These are phyloP conservation scores for Novumbra hubbsi DNA, from an alignment of 2,797 vertebrate species.

Conservation along the genomic window DNA sequence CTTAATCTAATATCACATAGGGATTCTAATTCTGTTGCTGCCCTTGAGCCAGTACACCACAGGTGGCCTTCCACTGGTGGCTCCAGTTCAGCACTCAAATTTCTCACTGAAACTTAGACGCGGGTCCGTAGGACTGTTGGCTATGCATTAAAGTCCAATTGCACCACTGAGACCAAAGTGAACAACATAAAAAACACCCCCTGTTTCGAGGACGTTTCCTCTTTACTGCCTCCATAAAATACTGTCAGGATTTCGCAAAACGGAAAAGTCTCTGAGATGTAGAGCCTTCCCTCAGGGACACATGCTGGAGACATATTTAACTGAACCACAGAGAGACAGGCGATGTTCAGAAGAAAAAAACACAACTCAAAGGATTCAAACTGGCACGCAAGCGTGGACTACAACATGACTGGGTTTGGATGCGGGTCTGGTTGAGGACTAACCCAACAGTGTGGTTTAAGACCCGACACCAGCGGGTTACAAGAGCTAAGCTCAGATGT, in stretches of 20 bases:
- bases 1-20: background rate
- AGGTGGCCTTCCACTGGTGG: constrained; percentile 41
- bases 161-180: constrained; percentile 53
- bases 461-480: constrained; percentile 6
- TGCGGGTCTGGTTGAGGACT: constrained; percentile 13
- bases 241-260: constrained; percentile 43
- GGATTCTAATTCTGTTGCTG: constrained; percentile 30
- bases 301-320: constrained; percentile 24
- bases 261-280: constrained; percentile 47
- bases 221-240: constrained; percentile 23
- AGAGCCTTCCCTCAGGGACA: constrained; percentile 34
- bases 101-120: constrained; percentile 17
- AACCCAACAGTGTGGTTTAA: constrained; percentile 23
- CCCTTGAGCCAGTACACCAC: constrained; percentile 15
- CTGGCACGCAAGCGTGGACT: background rate
- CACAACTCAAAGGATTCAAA: constrained; percentile 1
- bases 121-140: constrained; percentile 29
- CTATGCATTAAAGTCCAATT: constrained; percentile 54
- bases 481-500: constrained; percentile 16
- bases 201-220: constrained; percentile 44
- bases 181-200: constrained; percentile 27
- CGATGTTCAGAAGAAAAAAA: background rate
- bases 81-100: constrained; percentile 16
- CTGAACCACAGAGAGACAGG: constrained; percentile 28
- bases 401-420: constrained; percentile 1